phyloP scores from a whole-genome alignment of 2,797 vertebrate genomes.

The Diplodus sargus region DNA sequence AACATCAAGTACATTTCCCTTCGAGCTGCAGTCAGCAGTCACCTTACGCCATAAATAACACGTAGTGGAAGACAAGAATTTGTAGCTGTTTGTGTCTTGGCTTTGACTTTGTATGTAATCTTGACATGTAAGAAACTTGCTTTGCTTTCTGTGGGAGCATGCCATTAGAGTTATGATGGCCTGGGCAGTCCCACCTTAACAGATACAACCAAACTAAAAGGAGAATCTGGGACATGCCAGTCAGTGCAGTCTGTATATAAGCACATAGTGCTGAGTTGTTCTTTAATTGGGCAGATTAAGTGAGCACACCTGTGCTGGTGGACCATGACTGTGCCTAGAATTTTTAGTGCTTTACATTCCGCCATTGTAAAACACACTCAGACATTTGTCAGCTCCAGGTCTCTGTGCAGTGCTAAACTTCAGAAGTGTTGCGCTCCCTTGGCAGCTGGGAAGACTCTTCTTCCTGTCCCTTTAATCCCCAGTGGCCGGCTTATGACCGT shows the following conservation, averaged over 20 bases:
- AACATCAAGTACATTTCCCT: too few relatives aligned
- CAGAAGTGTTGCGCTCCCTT: slow-evolving; percentile 53
- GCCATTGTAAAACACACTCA: slow-evolving; percentile 52
- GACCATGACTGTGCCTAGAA: slow-evolving; percentile 23
- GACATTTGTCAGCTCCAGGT: slow-evolving; percentile 61
- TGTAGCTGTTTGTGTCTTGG: too few relatives aligned
- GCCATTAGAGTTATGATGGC: neutral
- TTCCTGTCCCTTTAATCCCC: slow-evolving; percentile 81
- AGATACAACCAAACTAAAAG: slow-evolving; percentile 6
- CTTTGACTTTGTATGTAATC: too few relatives aligned
- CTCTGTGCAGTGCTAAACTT: slow-evolving; percentile 64
- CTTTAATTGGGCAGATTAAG: slow-evolving; percentile 46
- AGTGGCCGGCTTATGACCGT: slow-evolving; percentile 79
- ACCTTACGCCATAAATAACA: too few relatives aligned
- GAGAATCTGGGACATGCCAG: slow-evolving; percentile 5
- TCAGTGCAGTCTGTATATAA: neutral
- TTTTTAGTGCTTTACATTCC: slow-evolving; percentile 38
- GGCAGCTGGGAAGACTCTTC: slow-evolving; percentile 55
- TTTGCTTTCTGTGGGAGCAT: too few relatives aligned
- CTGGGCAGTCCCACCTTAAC: neutral
- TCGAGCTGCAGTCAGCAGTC: too few relatives aligned
- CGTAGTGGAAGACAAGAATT: too few relatives aligned
- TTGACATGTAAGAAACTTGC: too few relatives aligned
- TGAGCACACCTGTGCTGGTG: slow-evolving; percentile 42
- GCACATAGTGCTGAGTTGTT: slow-evolving; percentile 1